phyloP scores from a whole-genome alignment of 2,113 vertebrate genomes.

The Tupaia tana region DNA sequence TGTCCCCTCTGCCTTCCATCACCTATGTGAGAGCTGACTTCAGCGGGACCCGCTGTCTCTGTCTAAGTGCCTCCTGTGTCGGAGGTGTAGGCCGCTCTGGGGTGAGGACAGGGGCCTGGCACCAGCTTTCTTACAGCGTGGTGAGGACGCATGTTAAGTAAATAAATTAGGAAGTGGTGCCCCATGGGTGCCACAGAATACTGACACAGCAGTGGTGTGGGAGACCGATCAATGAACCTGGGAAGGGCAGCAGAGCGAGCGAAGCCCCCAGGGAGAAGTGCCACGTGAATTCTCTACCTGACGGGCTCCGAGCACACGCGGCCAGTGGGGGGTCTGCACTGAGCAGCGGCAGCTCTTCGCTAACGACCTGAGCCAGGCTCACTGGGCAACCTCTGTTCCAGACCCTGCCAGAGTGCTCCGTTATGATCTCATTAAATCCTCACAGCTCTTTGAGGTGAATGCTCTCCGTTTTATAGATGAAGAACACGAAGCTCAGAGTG shows the following conservation, averaged over 20 bases:
- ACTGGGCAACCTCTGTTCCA: neutral
- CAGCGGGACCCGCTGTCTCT: neutral
- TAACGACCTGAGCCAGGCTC: neutral
- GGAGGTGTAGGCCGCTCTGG: neutral
- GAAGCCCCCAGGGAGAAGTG: neutral
- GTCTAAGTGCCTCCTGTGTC: neutral
- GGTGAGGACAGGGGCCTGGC: neutral
- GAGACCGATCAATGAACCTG: neutral
- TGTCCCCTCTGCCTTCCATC: neutral
- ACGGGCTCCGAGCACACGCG: neutral
- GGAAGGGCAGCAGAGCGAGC: neutral
- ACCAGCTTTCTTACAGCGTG: neutral
- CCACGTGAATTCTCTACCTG: neutral
- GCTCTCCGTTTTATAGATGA: neutral
- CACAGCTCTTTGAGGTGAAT: conserved; percentile 38
- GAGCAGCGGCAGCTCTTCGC: neutral
- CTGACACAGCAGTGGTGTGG: neutral
- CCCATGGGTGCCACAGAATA: neutral
- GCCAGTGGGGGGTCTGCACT: neutral
- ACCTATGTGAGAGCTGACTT: neutral
- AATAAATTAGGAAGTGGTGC: neutral
- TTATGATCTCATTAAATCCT: conserved; percentile 45
- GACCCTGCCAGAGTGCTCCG: neutral
- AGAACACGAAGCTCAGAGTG: neutral
- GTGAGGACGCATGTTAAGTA: neutral